Evolutionary conservation across 2,888 invertebrate genomes (phyloP).

Genomic region (Agonopterix arenella): DNA sequence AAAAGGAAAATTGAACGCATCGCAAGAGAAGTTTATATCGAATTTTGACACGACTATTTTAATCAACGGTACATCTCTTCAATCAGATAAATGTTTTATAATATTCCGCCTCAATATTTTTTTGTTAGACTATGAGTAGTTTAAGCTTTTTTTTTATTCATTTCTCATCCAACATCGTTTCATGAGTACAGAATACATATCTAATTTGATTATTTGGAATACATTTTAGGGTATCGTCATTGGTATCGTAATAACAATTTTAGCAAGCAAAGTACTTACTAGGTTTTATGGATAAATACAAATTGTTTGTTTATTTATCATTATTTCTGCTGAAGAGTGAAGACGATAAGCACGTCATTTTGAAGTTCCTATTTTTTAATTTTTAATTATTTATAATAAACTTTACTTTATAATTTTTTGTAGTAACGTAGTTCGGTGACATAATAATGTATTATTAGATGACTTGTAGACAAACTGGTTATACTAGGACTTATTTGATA

Average conservation of each 20-base stretch:
- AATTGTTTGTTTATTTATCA: background rate
- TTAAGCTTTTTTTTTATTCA: no score
- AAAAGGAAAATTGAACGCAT: no score
- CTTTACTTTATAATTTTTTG: constrained; percentile 15
- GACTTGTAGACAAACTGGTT: background rate
- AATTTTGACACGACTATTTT: no score
- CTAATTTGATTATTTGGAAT: no score
- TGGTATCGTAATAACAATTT: background rate
- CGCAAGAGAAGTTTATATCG: no score
- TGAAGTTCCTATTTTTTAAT: constrained; percentile 45
- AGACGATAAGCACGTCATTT: constrained; percentile 28
- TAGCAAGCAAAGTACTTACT: background rate
- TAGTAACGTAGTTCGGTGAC: constrained; percentile 15
- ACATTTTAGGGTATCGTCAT: no score
- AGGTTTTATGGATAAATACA: background rate
- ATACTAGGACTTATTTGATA: constrained; percentile 3
- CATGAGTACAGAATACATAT: no score
- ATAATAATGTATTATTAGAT: constrained; percentile 12
- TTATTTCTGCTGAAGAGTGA: background rate
- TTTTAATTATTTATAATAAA: constrained; percentile 26
- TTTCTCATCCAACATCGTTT: no score
- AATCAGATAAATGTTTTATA: no score
- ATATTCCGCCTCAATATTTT: no score
- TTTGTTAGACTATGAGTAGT: no score
- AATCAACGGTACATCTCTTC: no score